Conservation (phyloP, 1,140 invertebrate species). For the Aphaenogaster rudis region DNA sequence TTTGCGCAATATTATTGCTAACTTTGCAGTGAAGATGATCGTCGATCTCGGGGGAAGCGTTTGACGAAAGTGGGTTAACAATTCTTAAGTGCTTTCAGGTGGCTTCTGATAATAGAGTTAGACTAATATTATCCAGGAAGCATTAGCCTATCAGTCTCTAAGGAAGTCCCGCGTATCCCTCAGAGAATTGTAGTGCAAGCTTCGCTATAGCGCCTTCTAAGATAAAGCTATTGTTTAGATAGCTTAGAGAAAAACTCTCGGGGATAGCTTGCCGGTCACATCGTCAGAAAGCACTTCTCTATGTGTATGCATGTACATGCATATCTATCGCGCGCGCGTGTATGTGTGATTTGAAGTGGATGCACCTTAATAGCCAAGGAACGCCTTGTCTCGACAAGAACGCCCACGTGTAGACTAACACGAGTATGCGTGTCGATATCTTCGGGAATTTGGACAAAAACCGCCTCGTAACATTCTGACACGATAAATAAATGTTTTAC, state of each 20-base stretch:
- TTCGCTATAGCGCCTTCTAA: constrained; percentile 26
- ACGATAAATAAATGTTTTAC: constrained; percentile 22
- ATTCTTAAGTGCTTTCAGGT: constrained; percentile 60
- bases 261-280: constrained; percentile 34
- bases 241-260: constrained; percentile 44
- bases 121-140: constrained; percentile 52
- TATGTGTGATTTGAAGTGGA: constrained; percentile 1
- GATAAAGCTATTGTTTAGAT: constrained; percentile 67
- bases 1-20: constrained; percentile 52
- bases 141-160: constrained; percentile 65
- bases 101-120: constrained; percentile 41
- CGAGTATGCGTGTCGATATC: constrained; percentile 21
- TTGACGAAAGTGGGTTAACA: constrained; percentile 59
- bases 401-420: constrained; percentile 23
- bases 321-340: not conserved
- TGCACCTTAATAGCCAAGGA: constrained; percentile 60
- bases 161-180: constrained; percentile 46
- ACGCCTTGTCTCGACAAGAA: constrained; percentile 52
- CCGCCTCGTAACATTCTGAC: not conserved
- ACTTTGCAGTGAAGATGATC: constrained; percentile 37
- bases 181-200: constrained; percentile 17
- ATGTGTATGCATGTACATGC: not conserved
- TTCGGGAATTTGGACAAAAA: constrained; percentile 58
- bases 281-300: constrained; percentile 25
- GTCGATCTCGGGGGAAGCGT: constrained; percentile 39